These are phyloP conservation scores for Trinectes maculatus DNA, from an alignment of 2,113 vertebrate genomes.

Conservation along the genomic window DNA sequence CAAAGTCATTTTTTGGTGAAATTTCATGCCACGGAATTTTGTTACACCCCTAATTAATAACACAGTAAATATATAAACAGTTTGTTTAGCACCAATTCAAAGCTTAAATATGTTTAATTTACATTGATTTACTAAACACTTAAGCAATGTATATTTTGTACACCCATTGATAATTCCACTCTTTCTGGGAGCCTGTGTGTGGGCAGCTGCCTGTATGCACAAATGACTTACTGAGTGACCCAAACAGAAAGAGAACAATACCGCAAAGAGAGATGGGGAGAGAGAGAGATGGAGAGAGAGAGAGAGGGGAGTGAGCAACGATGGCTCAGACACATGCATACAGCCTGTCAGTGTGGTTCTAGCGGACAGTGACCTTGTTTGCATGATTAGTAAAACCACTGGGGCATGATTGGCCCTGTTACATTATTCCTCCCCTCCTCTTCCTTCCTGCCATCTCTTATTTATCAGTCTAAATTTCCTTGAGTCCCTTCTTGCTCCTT, in stretches of 20 bases:
- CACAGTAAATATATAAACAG: background rate
- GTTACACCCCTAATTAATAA: no score
- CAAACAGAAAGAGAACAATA: conserved; percentile 52
- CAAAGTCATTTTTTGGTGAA: no score
- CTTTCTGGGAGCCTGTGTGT: conserved; percentile 18
- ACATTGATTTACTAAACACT: background rate
- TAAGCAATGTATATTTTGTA: conserved; percentile 2
- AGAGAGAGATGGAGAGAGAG: background rate
- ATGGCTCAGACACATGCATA: conserved; percentile 55
- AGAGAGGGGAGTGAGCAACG: conserved; percentile 11
- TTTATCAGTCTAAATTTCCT: conserved; percentile 66
- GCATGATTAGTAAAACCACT: conserved; percentile 79
- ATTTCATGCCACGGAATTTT: no score
- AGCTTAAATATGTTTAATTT: background rate
- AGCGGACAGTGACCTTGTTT: conserved; percentile 79
- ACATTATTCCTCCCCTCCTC: conserved; percentile 61
- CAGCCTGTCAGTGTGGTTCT: conserved; percentile 72
- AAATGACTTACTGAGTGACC: conserved; percentile 48
- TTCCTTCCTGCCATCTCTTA: conserved; percentile 72
- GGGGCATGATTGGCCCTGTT: conserved; percentile 73
- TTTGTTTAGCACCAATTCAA: background rate
- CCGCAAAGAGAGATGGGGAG: conserved; percentile 17
- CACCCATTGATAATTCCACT: conserved; percentile 4
- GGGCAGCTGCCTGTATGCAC: conserved; percentile 33
- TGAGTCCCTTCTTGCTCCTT: conserved; percentile 36